These are phyloP conservation scores for Picathartes gymnocephalus DNA, from an alignment of 2,113 vertebrate genomes.

Conservation along the genomic window DNA sequence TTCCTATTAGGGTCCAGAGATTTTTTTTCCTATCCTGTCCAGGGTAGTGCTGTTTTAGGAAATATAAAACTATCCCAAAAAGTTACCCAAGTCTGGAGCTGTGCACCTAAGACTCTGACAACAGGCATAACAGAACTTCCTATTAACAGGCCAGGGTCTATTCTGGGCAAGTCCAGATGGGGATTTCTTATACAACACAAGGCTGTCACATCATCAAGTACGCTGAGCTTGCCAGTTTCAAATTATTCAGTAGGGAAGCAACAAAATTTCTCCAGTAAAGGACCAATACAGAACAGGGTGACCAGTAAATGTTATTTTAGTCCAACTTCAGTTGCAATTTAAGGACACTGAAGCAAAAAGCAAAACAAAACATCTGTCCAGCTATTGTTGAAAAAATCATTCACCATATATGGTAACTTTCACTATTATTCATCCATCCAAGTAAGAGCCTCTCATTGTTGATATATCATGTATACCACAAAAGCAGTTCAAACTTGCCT, in stretches of 20 bases:
- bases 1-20: background rate
- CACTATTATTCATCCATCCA: background rate
- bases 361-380: background rate
- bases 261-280: background rate
- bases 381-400: background rate
- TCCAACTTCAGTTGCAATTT: background rate
- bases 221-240: background rate
- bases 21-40: background rate
- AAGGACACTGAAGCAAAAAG: background rate
- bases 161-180: background rate
- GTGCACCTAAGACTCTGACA: background rate
- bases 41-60: background rate
- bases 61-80: background rate
- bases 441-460: background rate
- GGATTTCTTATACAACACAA: background rate
- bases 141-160: background rate
- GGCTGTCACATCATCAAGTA: background rate
- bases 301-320: background rate
- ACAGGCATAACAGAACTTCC: background rate
- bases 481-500: background rate
- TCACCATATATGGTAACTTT: background rate
- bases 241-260: background rate
- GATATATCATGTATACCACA: rapidly evolving
- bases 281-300: background rate
- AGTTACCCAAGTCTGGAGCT: background rate